Evolutionary conservation across 1,140 invertebrate genomes (phyloP).

Genomic region (Amphibalanus amphitrite): DNA sequence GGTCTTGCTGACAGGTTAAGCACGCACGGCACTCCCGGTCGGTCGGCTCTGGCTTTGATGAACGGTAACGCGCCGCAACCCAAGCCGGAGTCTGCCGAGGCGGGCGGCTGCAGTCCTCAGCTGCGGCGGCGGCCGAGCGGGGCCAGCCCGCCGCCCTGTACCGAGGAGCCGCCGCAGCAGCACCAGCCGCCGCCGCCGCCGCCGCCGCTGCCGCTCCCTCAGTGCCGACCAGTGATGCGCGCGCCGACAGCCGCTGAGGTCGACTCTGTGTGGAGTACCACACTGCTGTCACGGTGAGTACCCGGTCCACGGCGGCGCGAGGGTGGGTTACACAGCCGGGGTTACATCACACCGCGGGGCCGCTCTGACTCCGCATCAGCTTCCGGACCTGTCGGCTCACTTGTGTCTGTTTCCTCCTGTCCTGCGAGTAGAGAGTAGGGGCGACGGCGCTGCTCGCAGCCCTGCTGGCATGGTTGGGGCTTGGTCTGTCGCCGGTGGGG

Average conservation of each 20-base stretch:
- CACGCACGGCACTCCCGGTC: not conserved
- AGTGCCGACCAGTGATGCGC: not conserved
- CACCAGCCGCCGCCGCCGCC: not conserved
- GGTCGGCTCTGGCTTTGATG: slow-evolving; percentile 11
- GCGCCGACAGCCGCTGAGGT: slow-evolving; percentile 9
- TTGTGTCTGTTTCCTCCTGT: too few species aligned
- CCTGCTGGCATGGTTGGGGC: too few species aligned
- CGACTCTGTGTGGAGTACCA: not conserved
- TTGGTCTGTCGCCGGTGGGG: too few species aligned
- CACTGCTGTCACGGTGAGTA: slow-evolving; percentile 2
- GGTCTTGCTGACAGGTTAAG: too few species aligned
- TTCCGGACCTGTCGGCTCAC: too few species aligned
- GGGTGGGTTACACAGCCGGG: too few species aligned
- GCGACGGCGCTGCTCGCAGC: too few species aligned
- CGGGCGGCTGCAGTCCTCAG: not conserved
- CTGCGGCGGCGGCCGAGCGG: not conserved
- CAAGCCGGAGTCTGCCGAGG: not conserved
- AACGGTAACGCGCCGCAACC: slow-evolving; percentile 5
- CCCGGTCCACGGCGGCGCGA: too few species aligned
- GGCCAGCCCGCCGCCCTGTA: too few species aligned
- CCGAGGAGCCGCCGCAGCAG: slow-evolving; percentile 9
- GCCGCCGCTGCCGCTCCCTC: not conserved
- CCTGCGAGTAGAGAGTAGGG: too few species aligned
- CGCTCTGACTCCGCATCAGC: too few species aligned
- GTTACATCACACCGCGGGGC: too few species aligned